phyloP scores from a whole-genome alignment of 2,113 vertebrate species.

The Petrocephalus microphthalmus region DNA sequence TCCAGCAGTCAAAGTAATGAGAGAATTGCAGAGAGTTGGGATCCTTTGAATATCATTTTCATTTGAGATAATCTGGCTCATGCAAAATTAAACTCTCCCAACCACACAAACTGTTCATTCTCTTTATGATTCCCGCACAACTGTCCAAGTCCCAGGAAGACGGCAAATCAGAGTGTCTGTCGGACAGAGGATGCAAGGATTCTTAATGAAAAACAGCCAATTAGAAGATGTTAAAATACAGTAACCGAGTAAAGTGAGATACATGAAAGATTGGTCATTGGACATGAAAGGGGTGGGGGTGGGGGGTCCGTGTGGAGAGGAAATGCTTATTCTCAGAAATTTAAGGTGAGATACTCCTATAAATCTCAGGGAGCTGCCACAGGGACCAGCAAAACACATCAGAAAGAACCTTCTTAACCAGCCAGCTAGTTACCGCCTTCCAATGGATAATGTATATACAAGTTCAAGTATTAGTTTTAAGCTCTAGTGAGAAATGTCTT shows the following conservation, averaged over 20 bases:
- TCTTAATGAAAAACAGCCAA: not conserved
- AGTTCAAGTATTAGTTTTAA: not conserved
- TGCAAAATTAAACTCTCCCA: constrained; percentile 18
- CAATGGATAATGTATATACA: not conserved
- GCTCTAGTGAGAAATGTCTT: not conserved
- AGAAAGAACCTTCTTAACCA: not conserved
- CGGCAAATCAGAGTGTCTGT: constrained; percentile 9
- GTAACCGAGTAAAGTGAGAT: not conserved
- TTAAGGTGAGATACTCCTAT: not conserved
- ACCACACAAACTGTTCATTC: constrained; percentile 4
- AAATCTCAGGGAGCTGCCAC: not conserved
- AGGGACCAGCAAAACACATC: not conserved
- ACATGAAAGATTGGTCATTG: not conserved
- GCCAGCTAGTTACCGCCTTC: not conserved
- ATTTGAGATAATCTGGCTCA: constrained; percentile 21
- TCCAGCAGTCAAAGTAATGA: not conserved
- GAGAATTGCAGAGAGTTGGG: not conserved
- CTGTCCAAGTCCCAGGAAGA: not conserved
- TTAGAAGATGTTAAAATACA: not conserved
- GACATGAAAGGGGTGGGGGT: too few species aligned
- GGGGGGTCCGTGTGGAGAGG: too few species aligned
- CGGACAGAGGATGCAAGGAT: not conserved
- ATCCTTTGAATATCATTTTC: constrained; percentile 21
- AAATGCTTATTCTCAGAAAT: not conserved
- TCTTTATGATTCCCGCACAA: not conserved